A percentile compares a stretch with the other conserved stretches of the same genome.
phyloP scores from a whole-genome alignment of 2,888 invertebrate species.

The Volucella inanis region DNA sequence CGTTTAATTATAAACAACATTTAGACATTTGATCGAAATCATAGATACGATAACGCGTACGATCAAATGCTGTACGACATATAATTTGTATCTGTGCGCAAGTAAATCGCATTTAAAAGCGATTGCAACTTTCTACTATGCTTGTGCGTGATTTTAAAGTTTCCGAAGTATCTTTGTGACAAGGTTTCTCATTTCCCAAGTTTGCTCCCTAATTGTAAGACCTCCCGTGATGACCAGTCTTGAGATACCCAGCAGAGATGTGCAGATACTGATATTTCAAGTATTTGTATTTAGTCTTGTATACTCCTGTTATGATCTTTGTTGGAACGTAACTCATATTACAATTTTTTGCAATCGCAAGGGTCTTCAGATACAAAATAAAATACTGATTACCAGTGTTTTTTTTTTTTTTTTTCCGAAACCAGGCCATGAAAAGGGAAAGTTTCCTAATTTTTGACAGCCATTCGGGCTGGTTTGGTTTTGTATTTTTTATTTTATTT shows the following conservation, averaged over 20 bases:
- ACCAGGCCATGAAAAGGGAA: constrained; percentile 63
- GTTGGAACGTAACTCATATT: constrained; percentile 23
- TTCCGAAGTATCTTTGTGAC: constrained; percentile 22
- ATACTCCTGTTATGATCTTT: constrained; percentile 1
- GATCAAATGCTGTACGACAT: neutral
- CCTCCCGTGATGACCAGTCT: too few species aligned
- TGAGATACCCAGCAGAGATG: constrained; percentile 15
- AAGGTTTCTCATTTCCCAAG: constrained; percentile 7
- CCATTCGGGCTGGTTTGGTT: constrained; percentile 48
- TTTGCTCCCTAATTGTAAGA: too few species aligned
- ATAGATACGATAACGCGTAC: constrained; percentile 53
- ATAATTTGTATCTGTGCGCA: constrained; percentile 25
- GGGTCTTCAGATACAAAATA: neutral
- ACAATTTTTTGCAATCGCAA: constrained; percentile 21
- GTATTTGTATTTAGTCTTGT: neutral
- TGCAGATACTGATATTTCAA: neutral
- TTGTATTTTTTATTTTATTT: constrained; percentile 13
- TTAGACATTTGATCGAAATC: constrained; percentile 70
- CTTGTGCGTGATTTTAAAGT: constrained; percentile 36
- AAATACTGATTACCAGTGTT: constrained; percentile 1
- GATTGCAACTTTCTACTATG: constrained; percentile 60
- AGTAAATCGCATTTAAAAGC: constrained; percentile 48
- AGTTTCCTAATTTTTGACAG: constrained; percentile 51
- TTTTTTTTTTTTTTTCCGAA: constrained; percentile 32
- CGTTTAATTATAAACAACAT: constrained; percentile 72